phyloP scores from a whole-genome alignment of 2,797 vertebrate genomes.

The Lithobates pipiens region DNA sequence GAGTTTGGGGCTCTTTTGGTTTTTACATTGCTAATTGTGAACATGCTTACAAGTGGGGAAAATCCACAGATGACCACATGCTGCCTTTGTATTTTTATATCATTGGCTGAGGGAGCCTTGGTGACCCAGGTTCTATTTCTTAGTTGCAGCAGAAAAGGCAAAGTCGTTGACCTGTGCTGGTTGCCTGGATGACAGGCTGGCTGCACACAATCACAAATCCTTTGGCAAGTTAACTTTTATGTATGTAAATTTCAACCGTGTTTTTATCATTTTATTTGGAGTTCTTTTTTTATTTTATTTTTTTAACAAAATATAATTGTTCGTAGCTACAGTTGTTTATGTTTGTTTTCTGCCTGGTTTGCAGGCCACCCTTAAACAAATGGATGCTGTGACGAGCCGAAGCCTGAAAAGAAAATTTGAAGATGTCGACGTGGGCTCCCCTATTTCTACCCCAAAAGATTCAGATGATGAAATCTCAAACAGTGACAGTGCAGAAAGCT shows the following conservation, averaged over 20 bases:
- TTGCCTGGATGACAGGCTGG: too few species aligned
- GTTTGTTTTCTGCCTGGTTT: conserved; percentile 33
- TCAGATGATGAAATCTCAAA: conserved; percentile 95
- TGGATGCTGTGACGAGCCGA: conserved; percentile 87
- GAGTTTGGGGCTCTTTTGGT: too few species aligned
- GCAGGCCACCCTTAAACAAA: conserved; percentile 83
- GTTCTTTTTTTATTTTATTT: neutral
- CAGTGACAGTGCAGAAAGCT: conserved; percentile 96
- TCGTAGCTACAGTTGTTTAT: neutral
- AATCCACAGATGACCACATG: too few species aligned
- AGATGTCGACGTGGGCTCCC: conserved; percentile 89
- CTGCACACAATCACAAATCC: neutral
- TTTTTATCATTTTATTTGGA: neutral
- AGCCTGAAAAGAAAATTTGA: conserved; percentile 93
- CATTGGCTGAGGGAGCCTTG: too few species aligned
- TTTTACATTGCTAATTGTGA: too few species aligned
- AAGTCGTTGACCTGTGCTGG: too few species aligned
- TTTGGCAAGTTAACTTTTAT: neutral
- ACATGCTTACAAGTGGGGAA: too few species aligned
- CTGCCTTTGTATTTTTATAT: too few species aligned
- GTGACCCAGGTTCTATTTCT: too few species aligned
- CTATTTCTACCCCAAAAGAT: conserved; percentile 85
- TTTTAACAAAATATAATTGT: neutral
- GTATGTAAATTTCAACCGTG: neutral
- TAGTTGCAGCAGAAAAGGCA: too few species aligned